Evolutionary conservation across 53 echinoderm and acorn worm species (phyloP).

Genomic region (Antedon mediterranea): DNA sequence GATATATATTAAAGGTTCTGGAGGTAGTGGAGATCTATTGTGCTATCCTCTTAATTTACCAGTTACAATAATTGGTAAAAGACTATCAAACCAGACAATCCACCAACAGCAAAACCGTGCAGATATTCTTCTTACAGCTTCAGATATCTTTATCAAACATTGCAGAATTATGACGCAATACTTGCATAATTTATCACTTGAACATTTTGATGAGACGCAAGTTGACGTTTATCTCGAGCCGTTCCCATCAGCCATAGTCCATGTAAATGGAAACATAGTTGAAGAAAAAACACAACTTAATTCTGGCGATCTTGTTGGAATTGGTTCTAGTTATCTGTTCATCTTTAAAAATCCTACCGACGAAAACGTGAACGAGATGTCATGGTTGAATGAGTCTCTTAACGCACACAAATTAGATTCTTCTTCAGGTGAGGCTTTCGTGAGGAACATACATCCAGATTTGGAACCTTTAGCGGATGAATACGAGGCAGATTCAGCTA

Average conservation of each 20-base stretch:
- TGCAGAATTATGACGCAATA: conserved; percentile 37
- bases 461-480: conserved; percentile 53
- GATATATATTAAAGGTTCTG: conserved; percentile 56
- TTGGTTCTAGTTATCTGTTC: conserved; percentile 72
- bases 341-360: conserved; percentile 61
- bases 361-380: neutral
- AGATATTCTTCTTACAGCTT: conserved; percentile 52
- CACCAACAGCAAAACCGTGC: conserved; percentile 7
- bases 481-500: conserved; percentile 32
- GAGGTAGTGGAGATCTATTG: conserved; percentile 46
- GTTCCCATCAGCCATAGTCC: conserved; percentile 32
- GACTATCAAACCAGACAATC: conserved; percentile 1
- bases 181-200: neutral
- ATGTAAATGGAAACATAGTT: conserved; percentile 50
- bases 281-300: conserved; percentile 38
- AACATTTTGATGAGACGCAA: conserved; percentile 15
- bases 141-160: conserved; percentile 65
- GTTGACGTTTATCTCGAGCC: conserved; percentile 44
- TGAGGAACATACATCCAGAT: conserved; percentile 22
- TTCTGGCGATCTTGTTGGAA: conserved; percentile 56
- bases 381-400: neutral
- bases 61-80: conserved; percentile 43
- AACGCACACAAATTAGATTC: neutral
- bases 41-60: conserved; percentile 49
- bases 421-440: conserved; percentile 2